A percentile compares a stretch with the other conserved stretches of the same genome.
Conservation (phyloP, 2,888 invertebrate genomes). For the Oscheius sp. region DNA sequence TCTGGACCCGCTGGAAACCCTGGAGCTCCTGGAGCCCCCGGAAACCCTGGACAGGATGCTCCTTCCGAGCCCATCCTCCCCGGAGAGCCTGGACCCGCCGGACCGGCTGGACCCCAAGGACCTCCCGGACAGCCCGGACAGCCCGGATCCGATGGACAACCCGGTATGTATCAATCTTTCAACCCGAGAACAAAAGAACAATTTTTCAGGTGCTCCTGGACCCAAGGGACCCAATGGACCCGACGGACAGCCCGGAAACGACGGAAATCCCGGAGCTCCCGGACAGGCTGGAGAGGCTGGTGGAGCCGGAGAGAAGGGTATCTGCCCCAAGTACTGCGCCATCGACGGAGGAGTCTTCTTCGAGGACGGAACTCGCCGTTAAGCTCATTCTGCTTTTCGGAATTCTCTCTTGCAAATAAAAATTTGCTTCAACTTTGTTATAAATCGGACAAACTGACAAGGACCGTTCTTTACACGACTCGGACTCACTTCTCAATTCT, state of each 20-base stretch:
- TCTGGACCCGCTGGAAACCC: conserved; percentile 62
- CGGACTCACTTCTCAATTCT: too few relatives aligned
- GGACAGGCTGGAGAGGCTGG: conserved; percentile 38
- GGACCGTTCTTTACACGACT: too few relatives aligned
- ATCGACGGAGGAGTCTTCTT: conserved; percentile 70
- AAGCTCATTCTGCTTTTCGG: conserved; percentile 37
- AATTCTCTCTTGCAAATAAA: background rate
- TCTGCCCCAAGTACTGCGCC: conserved; percentile 46
- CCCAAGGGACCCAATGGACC: conserved; percentile 66
- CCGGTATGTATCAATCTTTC: conserved; percentile 38
- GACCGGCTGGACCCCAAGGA: conserved; percentile 63
- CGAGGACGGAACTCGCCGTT: conserved; percentile 72
- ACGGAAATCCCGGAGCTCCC: conserved; percentile 42
- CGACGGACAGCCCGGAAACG: conserved; percentile 63
- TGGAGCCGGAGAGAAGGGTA: conserved; percentile 39
- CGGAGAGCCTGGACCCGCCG: conserved; percentile 63
- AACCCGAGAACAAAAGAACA: background rate
- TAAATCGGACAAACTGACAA: too few relatives aligned
- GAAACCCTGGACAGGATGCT: conserved; percentile 64
- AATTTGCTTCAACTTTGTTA: background rate
- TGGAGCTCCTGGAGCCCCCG: conserved; percentile 63
- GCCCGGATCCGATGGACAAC: conserved; percentile 59
- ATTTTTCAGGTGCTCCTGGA: conserved; percentile 54
- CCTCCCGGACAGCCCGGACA: conserved; percentile 61
- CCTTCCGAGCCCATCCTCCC: conserved; percentile 60